These are phyloP conservation scores for Enteromius thamalakanensis DNA, from an alignment of 2,797 vertebrate species.

Conservation along the genomic window DNA sequence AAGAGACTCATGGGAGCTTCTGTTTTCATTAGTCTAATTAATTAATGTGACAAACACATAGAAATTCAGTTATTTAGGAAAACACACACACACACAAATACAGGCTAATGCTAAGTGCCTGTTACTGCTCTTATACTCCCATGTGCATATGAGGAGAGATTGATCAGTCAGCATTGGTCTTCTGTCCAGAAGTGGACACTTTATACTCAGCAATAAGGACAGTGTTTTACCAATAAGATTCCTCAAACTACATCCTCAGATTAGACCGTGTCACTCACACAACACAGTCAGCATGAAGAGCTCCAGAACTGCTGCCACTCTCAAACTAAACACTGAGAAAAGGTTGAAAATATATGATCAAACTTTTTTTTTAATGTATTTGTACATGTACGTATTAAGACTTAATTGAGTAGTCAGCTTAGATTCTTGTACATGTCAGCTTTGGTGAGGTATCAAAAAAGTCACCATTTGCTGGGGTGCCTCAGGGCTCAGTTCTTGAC, in stretches of 20 bases:
- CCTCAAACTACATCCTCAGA: neutral
- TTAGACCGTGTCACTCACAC: conserved; percentile 1
- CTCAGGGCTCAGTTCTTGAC: neutral
- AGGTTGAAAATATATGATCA: neutral
- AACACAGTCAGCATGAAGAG: too few species aligned
- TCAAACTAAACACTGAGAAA: neutral
- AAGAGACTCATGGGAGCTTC: neutral
- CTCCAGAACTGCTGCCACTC: neutral
- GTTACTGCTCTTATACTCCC: conserved; percentile 20
- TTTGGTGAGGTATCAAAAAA: neutral
- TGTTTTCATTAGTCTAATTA: neutral
- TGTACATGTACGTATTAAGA: neutral
- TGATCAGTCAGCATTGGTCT: conserved; percentile 47
- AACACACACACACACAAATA: conserved; percentile 32
- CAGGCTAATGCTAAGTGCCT: conserved; percentile 21
- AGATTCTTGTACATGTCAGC: neutral
- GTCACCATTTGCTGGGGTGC: neutral
- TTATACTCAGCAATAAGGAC: conserved; percentile 36
- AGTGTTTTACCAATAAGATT: conserved; percentile 20
- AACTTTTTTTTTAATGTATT: neutral
- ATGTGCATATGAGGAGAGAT: conserved; percentile 10
- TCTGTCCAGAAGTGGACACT: conserved; percentile 52
- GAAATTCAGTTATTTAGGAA: neutral
- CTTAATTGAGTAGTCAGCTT: neutral
- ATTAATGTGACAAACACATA: neutral